Base-by-base conservation (phyloP, 2,888 invertebrate species). In the Cheiracanthium punctorium region DNA sequence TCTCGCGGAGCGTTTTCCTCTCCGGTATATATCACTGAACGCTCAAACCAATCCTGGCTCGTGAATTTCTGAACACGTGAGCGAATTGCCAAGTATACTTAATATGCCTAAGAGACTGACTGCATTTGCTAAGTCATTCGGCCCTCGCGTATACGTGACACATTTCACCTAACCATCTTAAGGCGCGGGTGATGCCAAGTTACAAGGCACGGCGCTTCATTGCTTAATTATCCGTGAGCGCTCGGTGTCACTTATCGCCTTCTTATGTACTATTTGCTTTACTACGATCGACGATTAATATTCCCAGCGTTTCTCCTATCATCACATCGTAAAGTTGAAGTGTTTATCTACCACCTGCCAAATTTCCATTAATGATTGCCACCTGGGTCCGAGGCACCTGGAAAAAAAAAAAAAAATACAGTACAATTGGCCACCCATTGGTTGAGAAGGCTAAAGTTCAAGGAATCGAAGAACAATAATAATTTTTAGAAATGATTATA, bases 261-360 rank as follows among this genome's bases (percentile, higher is more conserved):
- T 5, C 14, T 48, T 48, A 17, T 2, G 14, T 48, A 24, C 58
- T 17, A 58, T 58, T 58, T 58, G 58, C 58, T 24, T 58, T 5
- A 2, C 58, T 2, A 29, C 10, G 43, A 71, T 43, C 2, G 71
- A 28, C 71, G 28, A 71, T 71, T 71, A 71, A 71, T 71, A 71
- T 71, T 43, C 71, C 14, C 14, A 7, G 8, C 2, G 14, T 33
- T 71, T 43, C 29, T 71, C 28, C 71, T 71, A 71, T 71, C 71
- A 43, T 37, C 71, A 43, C 43, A 73, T 73, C 58, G 58, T 52
- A 58, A 33, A n/a, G 28, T 32, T 1, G 32, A 58, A 73, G 58
- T 73, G 73, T 58, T 73, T 73, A 32, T 24, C 20, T 58, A 58
- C 73, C 73, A 73, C 58, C 73, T 73, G 73, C 73, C 32, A 20